A percentile compares a stretch with the other conserved stretches of the same genome.
Evolutionary conservation across 2,113 vertebrate genomes (phyloP).

Genomic region (Malurus elegans): DNA sequence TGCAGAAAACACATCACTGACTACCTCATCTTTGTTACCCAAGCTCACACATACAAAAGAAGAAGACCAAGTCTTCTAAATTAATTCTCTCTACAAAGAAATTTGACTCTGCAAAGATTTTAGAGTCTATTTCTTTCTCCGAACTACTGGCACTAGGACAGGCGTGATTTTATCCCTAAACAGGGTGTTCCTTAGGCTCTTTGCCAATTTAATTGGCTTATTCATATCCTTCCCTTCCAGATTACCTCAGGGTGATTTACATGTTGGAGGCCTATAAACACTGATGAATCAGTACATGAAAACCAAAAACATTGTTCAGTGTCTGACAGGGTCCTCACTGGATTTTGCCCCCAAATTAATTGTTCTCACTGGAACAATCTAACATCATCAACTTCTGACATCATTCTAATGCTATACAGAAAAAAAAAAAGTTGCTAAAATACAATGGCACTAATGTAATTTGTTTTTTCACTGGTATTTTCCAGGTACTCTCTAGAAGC

Average conservation of each 20-base stretch:
- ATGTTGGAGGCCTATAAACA: slow-evolving; percentile 61
- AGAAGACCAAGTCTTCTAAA: background rate
- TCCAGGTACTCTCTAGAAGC: background rate
- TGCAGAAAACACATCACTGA: background rate
- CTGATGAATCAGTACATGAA: slow-evolving; percentile 56
- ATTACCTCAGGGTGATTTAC: slow-evolving; percentile 68
- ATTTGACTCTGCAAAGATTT: slow-evolving; percentile 11
- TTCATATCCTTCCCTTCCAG: slow-evolving; percentile 69
- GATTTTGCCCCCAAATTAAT: slow-evolving; percentile 39
- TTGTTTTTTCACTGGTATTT: background rate
- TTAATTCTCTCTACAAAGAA: background rate
- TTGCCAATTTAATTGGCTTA: slow-evolving; percentile 66
- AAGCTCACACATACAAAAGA: background rate
- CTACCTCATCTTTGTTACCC: background rate
- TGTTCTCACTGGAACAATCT: slow-evolving; percentile 27
- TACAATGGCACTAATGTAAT: background rate
- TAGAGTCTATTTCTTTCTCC: slow-evolving; percentile 35
- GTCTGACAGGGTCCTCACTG: slow-evolving; percentile 24
- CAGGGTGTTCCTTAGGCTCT: slow-evolving; percentile 68
- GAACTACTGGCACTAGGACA: slow-evolving; percentile 45
- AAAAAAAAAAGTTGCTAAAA: slow-evolving; percentile 20
- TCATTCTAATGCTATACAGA: background rate
- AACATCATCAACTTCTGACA: slow-evolving; percentile 36
- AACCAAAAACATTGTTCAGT: slow-evolving; percentile 52
- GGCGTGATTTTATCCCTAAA: slow-evolving; percentile 60